Evolutionary conservation across 2,888 invertebrate species (phyloP), one percentile per base, ranked within the genome.

Genomic region (Caenorhabditis sp.): DNA sequence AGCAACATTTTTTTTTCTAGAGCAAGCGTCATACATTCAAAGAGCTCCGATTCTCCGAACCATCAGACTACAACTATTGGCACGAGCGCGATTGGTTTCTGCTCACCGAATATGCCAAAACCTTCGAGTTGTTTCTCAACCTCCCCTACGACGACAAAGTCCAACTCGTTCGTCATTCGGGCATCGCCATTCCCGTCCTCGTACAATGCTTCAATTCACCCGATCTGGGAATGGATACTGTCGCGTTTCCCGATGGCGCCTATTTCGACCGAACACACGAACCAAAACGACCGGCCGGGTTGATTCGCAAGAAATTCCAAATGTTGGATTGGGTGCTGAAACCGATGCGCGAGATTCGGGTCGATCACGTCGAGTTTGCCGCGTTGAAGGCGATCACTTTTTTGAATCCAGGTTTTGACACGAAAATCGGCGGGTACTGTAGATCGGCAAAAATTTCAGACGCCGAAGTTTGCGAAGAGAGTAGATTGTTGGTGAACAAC

Each of bases 51-150:
- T 79, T 79, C 36, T 84, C 84, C 27, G 69, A 69, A 19, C 77
- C 78, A n/a, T 37, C 67, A 1, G 86, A 86, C 66, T 84, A 83
- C 65, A 78, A 83, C 24, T 81, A 82, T 66, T 86, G 86, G 85
- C 86, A 86, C 67, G 86, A 86, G 55, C 63, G 84, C 49, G 81
- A 81, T 62, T 81, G 81, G 81, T 75, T 80, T 43, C 69, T 86
- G 19, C 80, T 86, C 83, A 86, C 86, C 55, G 86, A 86, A 61
- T 86, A 85, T 81, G 85, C 86, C 19, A 86, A 86, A 74, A 86
- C 83, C 24, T 82, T 86, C 51, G 78, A 81, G 24, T 81, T 79
- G 55, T 86, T 85, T 57, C 74, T 81, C 27, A 61, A 60, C 23
- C 64, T 86, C 8, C 69, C 77, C 23, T 72, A 84, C 55, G 62